phyloP scores from a whole-genome alignment of 2,113 vertebrate genomes.

The Silurus asotus region DNA sequence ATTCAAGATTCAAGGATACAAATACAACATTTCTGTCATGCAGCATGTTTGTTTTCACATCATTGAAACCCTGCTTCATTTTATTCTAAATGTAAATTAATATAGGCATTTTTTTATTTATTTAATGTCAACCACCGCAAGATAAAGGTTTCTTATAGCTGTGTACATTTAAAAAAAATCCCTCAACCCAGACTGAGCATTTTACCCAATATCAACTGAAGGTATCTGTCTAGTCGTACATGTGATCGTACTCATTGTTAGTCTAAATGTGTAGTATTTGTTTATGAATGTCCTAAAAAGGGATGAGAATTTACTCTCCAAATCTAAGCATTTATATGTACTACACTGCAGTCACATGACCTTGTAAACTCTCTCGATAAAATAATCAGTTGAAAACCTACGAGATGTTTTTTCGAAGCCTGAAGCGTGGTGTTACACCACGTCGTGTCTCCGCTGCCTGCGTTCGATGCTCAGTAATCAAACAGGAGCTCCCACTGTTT shows the following conservation, averaged over 20 bases:
- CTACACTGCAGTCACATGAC: neutral
- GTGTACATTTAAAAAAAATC: too few relatives aligned
- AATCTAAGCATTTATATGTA: neutral
- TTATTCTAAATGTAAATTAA: too few relatives aligned
- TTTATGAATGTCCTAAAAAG: neutral
- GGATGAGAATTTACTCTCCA: neutral
- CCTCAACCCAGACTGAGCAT: too few relatives aligned
- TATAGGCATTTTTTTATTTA: too few relatives aligned
- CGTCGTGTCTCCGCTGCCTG: slow-evolving; percentile 14
- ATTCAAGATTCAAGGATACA: too few relatives aligned
- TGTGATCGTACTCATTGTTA: neutral
- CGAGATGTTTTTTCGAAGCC: neutral
- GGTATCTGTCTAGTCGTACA: neutral
- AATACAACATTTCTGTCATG: too few relatives aligned
- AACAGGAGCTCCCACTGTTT: slow-evolving; percentile 69
- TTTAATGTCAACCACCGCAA: too few relatives aligned
- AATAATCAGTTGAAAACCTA: neutral
- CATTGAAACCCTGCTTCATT: too few relatives aligned
- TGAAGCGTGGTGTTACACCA: neutral
- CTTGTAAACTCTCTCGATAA: neutral
- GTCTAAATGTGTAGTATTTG: neutral
- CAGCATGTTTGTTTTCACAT: too few relatives aligned
- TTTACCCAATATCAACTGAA: neutral
- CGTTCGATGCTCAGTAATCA: slow-evolving; percentile 61
- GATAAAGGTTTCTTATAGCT: too few relatives aligned